Evolutionary conservation across 2,113 vertebrate species (phyloP).

Genomic region (Hirundichthys speculiger): DNA sequence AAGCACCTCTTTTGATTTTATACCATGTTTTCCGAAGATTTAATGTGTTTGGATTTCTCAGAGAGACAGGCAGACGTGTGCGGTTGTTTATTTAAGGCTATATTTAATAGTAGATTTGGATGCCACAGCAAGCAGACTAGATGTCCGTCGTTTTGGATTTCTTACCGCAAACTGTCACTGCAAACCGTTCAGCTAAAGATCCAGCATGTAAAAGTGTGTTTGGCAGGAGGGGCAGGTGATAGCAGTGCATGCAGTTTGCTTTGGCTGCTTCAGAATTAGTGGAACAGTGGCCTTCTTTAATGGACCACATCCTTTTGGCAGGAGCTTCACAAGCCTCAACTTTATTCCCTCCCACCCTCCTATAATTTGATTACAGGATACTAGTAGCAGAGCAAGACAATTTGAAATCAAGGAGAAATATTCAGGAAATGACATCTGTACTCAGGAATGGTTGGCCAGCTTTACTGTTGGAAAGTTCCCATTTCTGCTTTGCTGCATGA

Average conservation of each 20-base stretch:
- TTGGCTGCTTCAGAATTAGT: slow-evolving; percentile 90
- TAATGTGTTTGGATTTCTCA: background rate
- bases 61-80: background rate
- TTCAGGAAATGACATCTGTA: slow-evolving; percentile 71
- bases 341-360: slow-evolving; percentile 75
- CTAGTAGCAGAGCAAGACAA: slow-evolving; percentile 83
- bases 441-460: slow-evolving; percentile 37
- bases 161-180: slow-evolving; percentile 83
- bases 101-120: slow-evolving; percentile 69
- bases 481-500: slow-evolving; percentile 19
- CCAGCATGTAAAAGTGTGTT: slow-evolving; percentile 84
- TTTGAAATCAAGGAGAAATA: slow-evolving; percentile 87
- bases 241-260: slow-evolving; percentile 87
- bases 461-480: slow-evolving; percentile 46
- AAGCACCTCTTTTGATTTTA: background rate
- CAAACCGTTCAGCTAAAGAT: slow-evolving; percentile 84
- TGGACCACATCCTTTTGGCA: slow-evolving; percentile 95
- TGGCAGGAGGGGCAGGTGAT: slow-evolving; percentile 89
- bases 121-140: background rate
- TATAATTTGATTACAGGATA: slow-evolving; percentile 87
- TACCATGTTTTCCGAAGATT: background rate
- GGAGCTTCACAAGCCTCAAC: slow-evolving; percentile 81
- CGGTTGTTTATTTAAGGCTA: slow-evolving; percentile 44
- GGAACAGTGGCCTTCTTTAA: slow-evolving; percentile 86
- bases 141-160: slow-evolving; percentile 81